Evolutionary conservation across 2,797 vertebrate species (phyloP), one percentile per base, ranked within the genome.

Genomic region (Selene dorsalis): DNA sequence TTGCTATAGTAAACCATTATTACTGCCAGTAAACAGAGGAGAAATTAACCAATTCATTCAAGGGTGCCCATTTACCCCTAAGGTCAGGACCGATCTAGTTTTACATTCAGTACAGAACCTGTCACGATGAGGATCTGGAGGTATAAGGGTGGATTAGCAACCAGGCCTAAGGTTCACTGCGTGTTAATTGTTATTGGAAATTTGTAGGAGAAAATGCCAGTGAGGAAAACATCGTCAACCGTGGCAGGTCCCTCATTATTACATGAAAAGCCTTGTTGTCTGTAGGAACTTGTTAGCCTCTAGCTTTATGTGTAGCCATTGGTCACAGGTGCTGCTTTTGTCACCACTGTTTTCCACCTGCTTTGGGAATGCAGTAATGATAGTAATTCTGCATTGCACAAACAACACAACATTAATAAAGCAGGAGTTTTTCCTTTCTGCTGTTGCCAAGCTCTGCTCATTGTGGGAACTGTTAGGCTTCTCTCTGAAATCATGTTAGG

Each of bases 101-200:
- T 67, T 63, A 18, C 4, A 52, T 32, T 62, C 28, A 45, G 48
- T 24, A 6, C 22, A 73, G 4, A 50, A 63, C 18, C 59, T 20
- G 50, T 26, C 22, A 43, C 17, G 16, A 53, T 57, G 48, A 69
- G 7, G 52, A 67, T 69, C 56, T 14, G 18, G 53, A 39, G 18
- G 43, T 14, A 22, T n/a, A 38, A 68, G 28, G 41, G 17, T 38
- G 39, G 53, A 69, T 78, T 52, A 79, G 64, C 26, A 65, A 53
- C 47, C 38, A 50, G 39, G 28, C 55, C 26, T 14, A 13, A 43
- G 66, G 78, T 68, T 70, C 61, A 77, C 45, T 65, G 26, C 1
- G 1, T 59, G 75, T 57, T 77, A 79, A 77, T 66, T 81, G 75
- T 66, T 69, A 16, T 66, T 67, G 48, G 28, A 76, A 47, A 77